phyloP scores from a whole-genome alignment of 2,888 invertebrate species.

The Chelonus formosanus region DNA sequence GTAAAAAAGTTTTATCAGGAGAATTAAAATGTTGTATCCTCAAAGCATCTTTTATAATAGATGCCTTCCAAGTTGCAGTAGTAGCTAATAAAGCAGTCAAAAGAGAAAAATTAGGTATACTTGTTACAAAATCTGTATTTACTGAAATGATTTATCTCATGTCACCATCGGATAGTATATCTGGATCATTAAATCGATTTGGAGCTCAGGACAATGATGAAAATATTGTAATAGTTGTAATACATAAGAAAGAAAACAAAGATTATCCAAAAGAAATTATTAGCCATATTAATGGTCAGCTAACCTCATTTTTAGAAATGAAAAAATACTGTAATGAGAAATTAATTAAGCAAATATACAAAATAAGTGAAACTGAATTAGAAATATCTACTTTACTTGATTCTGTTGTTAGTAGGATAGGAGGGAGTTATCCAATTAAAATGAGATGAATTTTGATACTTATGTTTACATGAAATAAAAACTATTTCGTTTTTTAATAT shows the following conservation, averaged over 20 bases:
- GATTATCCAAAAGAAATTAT: constrained; percentile 60
- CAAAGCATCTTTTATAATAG: constrained; percentile 71
- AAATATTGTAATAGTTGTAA: constrained; percentile 65
- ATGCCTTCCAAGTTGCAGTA: constrained; percentile 72
- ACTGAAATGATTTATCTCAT: constrained; percentile 76
- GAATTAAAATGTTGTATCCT: constrained; percentile 71
- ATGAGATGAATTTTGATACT: constrained; percentile 39
- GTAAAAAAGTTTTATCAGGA: constrained; percentile 69
- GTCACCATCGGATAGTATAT: constrained; percentile 75
- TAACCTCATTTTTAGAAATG: constrained; percentile 66
- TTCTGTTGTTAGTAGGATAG: constrained; percentile 74
- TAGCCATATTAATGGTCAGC: constrained; percentile 68
- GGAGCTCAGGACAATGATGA: constrained; percentile 68
- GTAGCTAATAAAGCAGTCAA: constrained; percentile 75
- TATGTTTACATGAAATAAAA: constrained; percentile 14
- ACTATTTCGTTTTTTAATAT: constrained; percentile 17
- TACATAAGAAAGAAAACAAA: constrained; percentile 57
- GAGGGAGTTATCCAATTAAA: constrained; percentile 71
- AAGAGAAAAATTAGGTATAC: constrained; percentile 64
- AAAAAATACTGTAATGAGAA: constrained; percentile 65
- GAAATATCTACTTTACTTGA: constrained; percentile 67
- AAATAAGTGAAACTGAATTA: constrained; percentile 68
- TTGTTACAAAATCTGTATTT: constrained; percentile 72
- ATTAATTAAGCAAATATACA: constrained; percentile 71
- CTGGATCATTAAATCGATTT: constrained; percentile 73